Percentiles rank a stretch among this genome's conserved stretches.
Conservation (phyloP, 2,888 invertebrate species). For the Agrochola lota region DNA sequence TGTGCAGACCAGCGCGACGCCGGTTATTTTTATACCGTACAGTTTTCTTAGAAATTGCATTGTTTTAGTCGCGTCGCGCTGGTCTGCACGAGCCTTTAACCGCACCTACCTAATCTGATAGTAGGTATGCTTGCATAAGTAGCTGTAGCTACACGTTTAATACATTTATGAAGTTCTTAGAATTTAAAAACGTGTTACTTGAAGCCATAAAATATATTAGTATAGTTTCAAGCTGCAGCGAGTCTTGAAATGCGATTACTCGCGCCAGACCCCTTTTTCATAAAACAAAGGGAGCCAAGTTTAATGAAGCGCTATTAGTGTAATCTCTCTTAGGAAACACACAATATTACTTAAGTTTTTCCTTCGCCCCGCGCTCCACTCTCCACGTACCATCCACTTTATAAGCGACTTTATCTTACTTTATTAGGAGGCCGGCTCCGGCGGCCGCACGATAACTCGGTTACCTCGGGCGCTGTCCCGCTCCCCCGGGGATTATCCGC, state of each 20-base stretch:
- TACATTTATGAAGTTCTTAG: neutral
- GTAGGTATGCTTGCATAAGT: neutral
- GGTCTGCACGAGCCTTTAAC: too few species aligned
- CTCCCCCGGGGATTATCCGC: conserved; percentile 33
- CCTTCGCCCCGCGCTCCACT: conserved; percentile 26
- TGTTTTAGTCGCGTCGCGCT: too few species aligned
- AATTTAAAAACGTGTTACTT: conserved; percentile 22
- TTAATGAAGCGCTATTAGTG: conserved; percentile 55
- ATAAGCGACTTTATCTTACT: conserved; percentile 67
- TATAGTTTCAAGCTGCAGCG: conserved; percentile 9
- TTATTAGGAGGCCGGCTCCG: conserved; percentile 60
- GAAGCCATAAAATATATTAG: conserved; percentile 26
- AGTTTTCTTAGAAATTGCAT: too few species aligned
- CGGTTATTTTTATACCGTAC: too few species aligned
- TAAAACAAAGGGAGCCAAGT: conserved; percentile 34
- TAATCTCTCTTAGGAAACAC: conserved; percentile 62
- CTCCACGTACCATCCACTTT: conserved; percentile 59
- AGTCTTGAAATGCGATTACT: conserved; percentile 19
- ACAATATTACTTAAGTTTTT: conserved; percentile 67
- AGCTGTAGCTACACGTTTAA: neutral
- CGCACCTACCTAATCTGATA: conserved; percentile 4
- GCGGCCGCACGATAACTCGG: conserved; percentile 48
- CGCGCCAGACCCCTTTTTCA: conserved; percentile 18
- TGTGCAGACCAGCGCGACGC: too few species aligned
- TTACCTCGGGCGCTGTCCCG: conserved; percentile 38